Conservation (phyloP, 2,113 vertebrate genomes). For the Lophius piscatorius region DNA sequence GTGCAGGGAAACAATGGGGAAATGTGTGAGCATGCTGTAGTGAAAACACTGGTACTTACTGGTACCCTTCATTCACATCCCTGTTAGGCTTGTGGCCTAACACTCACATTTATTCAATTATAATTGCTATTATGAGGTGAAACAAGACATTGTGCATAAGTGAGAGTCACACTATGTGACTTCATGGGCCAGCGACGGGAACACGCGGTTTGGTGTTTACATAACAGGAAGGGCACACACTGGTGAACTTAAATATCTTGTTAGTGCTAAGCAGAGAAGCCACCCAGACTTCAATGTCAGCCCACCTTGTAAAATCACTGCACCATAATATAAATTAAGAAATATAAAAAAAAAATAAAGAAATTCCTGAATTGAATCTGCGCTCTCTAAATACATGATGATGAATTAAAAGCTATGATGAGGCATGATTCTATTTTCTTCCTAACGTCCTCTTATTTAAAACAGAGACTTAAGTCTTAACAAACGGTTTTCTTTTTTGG, state of each 20-base stretch:
- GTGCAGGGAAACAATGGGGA: constrained; percentile 32
- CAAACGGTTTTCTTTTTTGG: too few relatives aligned
- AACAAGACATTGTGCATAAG: constrained; percentile 37
- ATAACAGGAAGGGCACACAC: constrained; percentile 51
- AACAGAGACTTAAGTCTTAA: too few relatives aligned
- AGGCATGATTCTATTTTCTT: too few relatives aligned
- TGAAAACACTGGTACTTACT: constrained; percentile 59
- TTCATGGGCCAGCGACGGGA: constrained; percentile 69
- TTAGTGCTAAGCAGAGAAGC: constrained; percentile 45
- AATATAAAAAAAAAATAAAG: background rate
- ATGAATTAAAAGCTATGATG: too few relatives aligned
- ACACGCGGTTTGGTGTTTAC: constrained; percentile 66
- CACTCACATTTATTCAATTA: constrained; percentile 44
- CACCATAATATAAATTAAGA: background rate
- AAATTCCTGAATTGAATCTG: background rate
- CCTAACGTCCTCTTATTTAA: too few relatives aligned
- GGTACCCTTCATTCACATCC: constrained; percentile 58
- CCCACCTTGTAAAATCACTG: background rate
- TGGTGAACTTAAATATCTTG: constrained; percentile 58
- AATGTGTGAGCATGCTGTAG: constrained; percentile 42
- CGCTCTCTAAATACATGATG: too few relatives aligned
- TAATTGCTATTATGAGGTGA: constrained; percentile 57
- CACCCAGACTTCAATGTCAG: constrained; percentile 54
- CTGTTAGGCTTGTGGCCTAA: constrained; percentile 32
- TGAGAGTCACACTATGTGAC: constrained; percentile 56